phyloP scores from a whole-genome alignment of 2,888 invertebrate genomes.

The Machimus atricapillus region DNA sequence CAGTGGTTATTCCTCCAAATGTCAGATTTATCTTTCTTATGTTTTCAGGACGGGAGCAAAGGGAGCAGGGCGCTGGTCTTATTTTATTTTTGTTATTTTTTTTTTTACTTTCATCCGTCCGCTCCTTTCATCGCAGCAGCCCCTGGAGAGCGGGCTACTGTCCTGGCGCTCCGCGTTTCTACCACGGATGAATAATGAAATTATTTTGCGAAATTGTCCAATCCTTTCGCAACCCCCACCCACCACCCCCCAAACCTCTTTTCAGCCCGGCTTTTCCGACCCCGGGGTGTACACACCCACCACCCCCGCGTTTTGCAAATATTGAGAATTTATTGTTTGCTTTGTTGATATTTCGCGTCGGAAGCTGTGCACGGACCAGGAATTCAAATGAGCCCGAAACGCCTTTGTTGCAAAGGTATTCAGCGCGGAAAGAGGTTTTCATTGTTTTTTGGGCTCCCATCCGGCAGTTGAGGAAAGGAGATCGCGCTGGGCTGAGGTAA shows the following conservation, averaged over 20 bases:
- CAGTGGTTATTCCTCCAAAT: constrained; percentile 23
- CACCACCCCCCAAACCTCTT: too few species aligned
- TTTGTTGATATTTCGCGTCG: constrained; percentile 39
- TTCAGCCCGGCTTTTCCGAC: background rate
- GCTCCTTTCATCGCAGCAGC: background rate
- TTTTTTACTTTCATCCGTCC: background rate
- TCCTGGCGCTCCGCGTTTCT: constrained; percentile 1
- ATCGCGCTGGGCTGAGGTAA: background rate
- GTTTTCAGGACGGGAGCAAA: background rate
- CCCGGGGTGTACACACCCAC: background rate
- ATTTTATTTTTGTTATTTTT: constrained; percentile 13
- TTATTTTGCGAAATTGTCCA: constrained; percentile 38
- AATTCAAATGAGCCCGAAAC: constrained; percentile 36
- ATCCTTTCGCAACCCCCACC: constrained; percentile 20
- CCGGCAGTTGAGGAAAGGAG: background rate
- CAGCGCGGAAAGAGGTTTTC: constrained; percentile 16
- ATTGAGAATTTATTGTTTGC: constrained; percentile 40
- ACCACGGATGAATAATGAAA: constrained; percentile 42
- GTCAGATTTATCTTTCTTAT: constrained; percentile 39
- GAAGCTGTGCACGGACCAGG: constrained; percentile 36
- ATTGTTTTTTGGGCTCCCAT: constrained; percentile 2
- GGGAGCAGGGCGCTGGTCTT: background rate
- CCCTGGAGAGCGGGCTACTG: background rate
- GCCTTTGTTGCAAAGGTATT: constrained; percentile 30
- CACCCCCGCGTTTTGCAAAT: background rate